Evolutionary conservation across 1,140 invertebrate genomes (phyloP), one percentile per base, ranked within the genome.

Genomic region (Euura saliciscinereae): DNA sequence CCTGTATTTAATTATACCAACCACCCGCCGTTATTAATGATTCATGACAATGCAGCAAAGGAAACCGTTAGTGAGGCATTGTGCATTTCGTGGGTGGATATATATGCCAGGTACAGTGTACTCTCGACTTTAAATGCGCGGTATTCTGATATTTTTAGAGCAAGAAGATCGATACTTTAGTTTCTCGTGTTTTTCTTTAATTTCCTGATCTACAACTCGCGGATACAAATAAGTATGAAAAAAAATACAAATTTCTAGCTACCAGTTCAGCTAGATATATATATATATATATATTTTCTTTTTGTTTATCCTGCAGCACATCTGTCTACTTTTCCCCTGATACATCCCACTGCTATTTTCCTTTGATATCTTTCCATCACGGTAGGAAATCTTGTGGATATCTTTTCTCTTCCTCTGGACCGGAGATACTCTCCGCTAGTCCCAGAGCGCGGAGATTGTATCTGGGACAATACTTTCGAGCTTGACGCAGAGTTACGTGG

Each of bases 181-280:
- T 59, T 59, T n/a, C 2, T 5, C 51, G 51, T 59, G 51, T n/a
- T 59, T 59, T 59, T 5, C 2, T 59, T 10, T n/a, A 59, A 59
- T 59, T 59, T 59, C 2, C n/a, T n/a, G n/a, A n/a, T n/a, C n/a
- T n/a, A n/a, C n/a, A n/a, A n/a, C n/a, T n/a, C n/a, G n/a, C n/a
- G n/a, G n/a, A n/a, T n/a, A n/a, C n/a, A n/a, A n/a, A n/a, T n/a
- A n/a, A n/a, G n/a, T n/a, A n/a, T n/a, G n/a, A 59, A 59, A n/a
- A 59, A 59, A 59, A 59, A 59, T 59, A 59, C 2, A 59, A n/a
- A 59, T 59, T 59, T 59, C 51, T 59, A n/a, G n/a, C 51, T n/a
- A 5, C 8, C 51, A 59, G n/a, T 59, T n/a, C 51, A 59, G 8
- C 51, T 2, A n/a, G n/a, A 3, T 59, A 5, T n/a, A n/a, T n/a